Evolutionary conservation across 2,113 vertebrate species (phyloP).

Genomic region (Strix aluco): DNA sequence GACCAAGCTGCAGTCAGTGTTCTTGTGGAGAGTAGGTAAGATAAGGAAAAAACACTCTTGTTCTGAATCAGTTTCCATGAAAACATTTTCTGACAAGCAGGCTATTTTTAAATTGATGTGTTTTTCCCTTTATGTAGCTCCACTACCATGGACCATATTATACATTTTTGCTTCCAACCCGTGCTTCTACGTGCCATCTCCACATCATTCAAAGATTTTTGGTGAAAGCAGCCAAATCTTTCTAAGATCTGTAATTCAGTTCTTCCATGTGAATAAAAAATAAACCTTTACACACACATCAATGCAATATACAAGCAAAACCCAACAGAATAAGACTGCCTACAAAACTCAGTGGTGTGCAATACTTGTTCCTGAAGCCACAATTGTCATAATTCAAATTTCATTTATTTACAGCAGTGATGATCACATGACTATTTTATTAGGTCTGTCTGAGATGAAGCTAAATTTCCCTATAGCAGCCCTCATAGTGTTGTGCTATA

Average conservation of each 20-base stretch:
- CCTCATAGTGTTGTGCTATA: not conserved
- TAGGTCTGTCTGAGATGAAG: not conserved
- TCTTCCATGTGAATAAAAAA: not conserved
- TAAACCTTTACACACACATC: not conserved
- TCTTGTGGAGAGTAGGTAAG: not conserved
- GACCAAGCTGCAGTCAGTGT: not conserved
- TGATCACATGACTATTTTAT: not conserved
- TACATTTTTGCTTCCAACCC: not conserved
- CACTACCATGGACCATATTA: not conserved
- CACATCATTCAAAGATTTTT: not conserved
- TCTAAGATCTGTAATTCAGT: not conserved
- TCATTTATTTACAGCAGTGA: not conserved
- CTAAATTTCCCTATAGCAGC: not conserved
- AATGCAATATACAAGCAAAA: not conserved
- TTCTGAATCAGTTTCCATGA: not conserved
- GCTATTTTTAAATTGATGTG: not conserved
- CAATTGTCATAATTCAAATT: not conserved
- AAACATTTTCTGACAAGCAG: not conserved
- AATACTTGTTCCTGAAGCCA: not conserved
- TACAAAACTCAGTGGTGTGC: not conserved
- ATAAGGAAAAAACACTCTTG: not conserved
- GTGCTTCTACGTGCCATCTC: not conserved
- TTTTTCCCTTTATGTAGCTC: not conserved
- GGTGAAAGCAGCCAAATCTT: not conserved
- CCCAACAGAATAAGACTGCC: not conserved